phyloP scores from a whole-genome alignment of 1,140 invertebrate genomes.

The Diplogasteroides magnus region DNA sequence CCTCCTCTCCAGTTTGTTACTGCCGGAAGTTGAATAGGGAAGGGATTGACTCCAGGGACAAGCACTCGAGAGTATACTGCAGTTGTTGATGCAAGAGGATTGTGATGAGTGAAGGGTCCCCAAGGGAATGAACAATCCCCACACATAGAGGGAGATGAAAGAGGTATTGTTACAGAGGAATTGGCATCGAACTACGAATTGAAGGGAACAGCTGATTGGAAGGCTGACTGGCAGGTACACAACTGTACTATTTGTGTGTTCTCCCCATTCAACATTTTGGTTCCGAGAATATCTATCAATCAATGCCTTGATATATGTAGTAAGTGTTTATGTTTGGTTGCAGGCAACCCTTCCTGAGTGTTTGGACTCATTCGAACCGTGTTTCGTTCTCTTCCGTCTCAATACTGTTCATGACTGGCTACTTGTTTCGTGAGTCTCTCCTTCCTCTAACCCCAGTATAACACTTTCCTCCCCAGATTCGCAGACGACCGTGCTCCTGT shows the following conservation, averaged over 20 bases:
- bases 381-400: constrained; percentile 84
- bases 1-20: too few relatives aligned
- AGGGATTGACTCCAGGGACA: too few relatives aligned
- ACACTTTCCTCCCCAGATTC: constrained; percentile 39
- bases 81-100: too few relatives aligned
- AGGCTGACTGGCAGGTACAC: constrained; percentile 70
- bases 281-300: too few relatives aligned
- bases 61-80: too few relatives aligned
- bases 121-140: not conserved
- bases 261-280: too few relatives aligned
- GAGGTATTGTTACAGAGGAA: constrained; percentile 66
- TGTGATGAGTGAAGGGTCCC: too few relatives aligned
- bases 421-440: constrained; percentile 87
- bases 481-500: constrained; percentile 59
- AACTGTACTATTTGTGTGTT: too few relatives aligned
- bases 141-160: not conserved
- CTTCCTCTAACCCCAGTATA: constrained; percentile 67
- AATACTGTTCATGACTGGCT: constrained; percentile 83
- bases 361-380: constrained; percentile 79
- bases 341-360: constrained; percentile 63
- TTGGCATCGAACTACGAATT: constrained; percentile 67
- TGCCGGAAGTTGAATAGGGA: too few relatives aligned
- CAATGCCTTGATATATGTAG: too few relatives aligned
- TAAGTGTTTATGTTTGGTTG: too few relatives aligned
- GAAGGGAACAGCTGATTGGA: constrained; percentile 72